Base-by-base conservation (phyloP, 1,140 invertebrate species). In the Aradophagus sp. region DNA sequence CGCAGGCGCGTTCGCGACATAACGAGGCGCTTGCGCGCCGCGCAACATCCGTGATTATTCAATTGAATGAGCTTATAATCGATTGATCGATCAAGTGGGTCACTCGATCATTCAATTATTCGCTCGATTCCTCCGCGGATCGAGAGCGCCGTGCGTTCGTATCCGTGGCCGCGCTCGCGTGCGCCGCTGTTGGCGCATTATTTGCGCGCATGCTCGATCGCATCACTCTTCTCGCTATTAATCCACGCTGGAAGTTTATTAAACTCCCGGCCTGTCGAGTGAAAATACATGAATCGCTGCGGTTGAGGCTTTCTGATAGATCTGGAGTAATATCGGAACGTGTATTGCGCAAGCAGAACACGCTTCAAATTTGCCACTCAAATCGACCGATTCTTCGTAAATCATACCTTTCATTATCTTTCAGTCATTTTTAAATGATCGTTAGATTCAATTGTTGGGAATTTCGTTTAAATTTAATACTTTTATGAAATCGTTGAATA, bases 31-130 rank as follows among this genome's bases (percentile, higher is more conserved):
- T 47, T 23, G n/a, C n/a, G 20, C 17, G 27, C 19, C 20, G 34
- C 45, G 48, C 35, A 50, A 62, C 35, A 62, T 70, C 32, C 50
- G 44, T 70, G 44, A 63, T 63, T 63, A 71, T 71, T 71, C 58
- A 58, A 71, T 71, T 35, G 53, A 65, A 65, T 59, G 34, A 69
- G 48, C 58, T 36, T 62, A 55, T 61, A 65, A 71, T 71, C 47
- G 61, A 65, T 65, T 58, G 59, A 55, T 63, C 68, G 68, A 71
- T 71, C 68, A 71, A 65, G 23, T 61, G 52, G 68, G 68, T 71
- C 55, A 61, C 45, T 71, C 68, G 59, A 59, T 71, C 58, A 65
- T 71, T 71, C 45, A 70, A 63, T 70, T 65, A 65, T 61, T 55
- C 41, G 27, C 48, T 61, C 65, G 45, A 69, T 55, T 23, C 48